A percentile compares a stretch with the other conserved stretches of the same genome.
Conservation (phyloP, 2,888 invertebrate genomes). For the Trachelus stipa region DNA sequence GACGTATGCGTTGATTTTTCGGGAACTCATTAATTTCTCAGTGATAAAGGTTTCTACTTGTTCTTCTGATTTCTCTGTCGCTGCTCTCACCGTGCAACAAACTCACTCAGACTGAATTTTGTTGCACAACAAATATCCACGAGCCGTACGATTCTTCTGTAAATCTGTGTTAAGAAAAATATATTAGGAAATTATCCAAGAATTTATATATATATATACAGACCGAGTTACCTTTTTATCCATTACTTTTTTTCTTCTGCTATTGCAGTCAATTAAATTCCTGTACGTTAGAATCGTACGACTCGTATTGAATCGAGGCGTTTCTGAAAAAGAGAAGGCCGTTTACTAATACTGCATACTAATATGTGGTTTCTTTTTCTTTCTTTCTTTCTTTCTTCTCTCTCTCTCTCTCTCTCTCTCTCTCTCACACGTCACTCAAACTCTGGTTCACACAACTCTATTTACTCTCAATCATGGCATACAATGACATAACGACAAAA, state of each 20-base stretch:
- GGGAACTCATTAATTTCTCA: neutral
- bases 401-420: constrained; percentile 42
- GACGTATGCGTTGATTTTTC: neutral
- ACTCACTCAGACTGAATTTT: neutral
- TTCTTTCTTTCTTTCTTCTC: constrained; percentile 48
- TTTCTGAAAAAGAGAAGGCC: neutral
- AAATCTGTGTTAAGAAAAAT: neutral
- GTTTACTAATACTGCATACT: constrained; percentile 64
- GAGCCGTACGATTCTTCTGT: neutral
- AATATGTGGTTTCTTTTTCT: constrained; percentile 66
- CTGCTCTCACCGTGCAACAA: neutral
- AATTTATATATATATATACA: neutral
- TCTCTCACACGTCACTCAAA: constrained; percentile 30
- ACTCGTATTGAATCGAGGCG: neutral
- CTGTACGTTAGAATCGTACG: neutral
- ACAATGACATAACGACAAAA: constrained; percentile 38
- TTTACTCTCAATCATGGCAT: constrained; percentile 69
- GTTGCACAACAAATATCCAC: neutral
- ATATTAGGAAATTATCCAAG: neutral
- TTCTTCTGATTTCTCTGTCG: neutral
- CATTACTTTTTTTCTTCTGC: neutral
- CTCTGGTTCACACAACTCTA: constrained; percentile 52
- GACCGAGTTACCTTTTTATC: neutral
- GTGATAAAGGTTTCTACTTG: neutral
- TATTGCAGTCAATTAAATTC: neutral